These are phyloP conservation scores for Knipowitschia caucasica DNA, from an alignment of 2,797 vertebrate genomes.

Conservation along the genomic window DNA sequence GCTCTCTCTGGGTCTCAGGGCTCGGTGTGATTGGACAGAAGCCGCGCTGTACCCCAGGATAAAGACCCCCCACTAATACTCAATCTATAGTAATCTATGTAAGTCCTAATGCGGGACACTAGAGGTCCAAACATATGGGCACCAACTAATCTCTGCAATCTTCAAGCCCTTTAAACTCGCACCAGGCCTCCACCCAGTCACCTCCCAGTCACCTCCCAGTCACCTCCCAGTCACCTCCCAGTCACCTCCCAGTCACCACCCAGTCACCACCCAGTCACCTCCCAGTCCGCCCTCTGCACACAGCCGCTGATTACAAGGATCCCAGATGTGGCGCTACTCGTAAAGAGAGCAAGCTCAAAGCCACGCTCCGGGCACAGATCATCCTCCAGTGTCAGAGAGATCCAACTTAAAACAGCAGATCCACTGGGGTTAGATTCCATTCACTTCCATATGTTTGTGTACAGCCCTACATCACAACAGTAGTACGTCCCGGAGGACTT, in stretches of 20 bases:
- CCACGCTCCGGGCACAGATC: too few relatives aligned
- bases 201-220: background rate
- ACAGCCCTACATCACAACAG: too few relatives aligned
- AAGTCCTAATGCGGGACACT: constrained; percentile 18
- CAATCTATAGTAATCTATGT: constrained; percentile 12
- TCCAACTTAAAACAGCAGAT: too few relatives aligned
- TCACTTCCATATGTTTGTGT: too few relatives aligned
- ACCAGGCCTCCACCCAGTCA: background rate
- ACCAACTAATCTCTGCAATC: constrained; percentile 4
- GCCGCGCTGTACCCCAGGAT: constrained; percentile 28
- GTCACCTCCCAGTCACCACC: background rate
- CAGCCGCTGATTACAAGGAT: too few relatives aligned
- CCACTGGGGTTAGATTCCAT: too few relatives aligned
- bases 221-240: background rate
- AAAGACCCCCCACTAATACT: constrained; percentile 31
- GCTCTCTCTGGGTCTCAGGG: constrained; percentile 36
- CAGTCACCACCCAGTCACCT: too few relatives aligned
- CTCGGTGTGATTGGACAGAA: constrained; percentile 33
- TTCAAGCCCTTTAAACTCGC: background rate
- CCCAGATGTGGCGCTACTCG: too few relatives aligned
- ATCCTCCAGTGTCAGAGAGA: too few relatives aligned
- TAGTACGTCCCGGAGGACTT: too few relatives aligned
- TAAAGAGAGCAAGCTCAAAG: too few relatives aligned
- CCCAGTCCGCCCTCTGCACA: too few relatives aligned
- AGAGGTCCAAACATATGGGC: background rate